Conservation (phyloP, 2,888 invertebrate species). For the Habroteleia sp. region DNA sequence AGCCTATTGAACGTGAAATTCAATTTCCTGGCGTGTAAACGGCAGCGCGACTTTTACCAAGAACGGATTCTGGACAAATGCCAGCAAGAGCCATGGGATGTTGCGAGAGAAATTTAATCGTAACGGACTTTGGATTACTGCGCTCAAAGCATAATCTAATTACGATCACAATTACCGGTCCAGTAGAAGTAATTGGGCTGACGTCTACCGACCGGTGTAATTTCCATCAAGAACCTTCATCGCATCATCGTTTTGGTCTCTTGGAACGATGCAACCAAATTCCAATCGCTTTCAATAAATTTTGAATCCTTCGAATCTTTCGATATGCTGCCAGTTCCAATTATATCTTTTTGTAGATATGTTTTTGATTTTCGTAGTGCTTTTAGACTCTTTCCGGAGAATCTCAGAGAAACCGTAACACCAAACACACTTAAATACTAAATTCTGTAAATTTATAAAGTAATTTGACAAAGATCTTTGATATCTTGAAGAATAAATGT, state of each 20-base stretch:
- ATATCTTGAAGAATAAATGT: no score
- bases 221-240: conserved; percentile 66
- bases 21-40: conserved; percentile 67
- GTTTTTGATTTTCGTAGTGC: no score
- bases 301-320: conserved; percentile 40
- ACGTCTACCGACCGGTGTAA: conserved; percentile 67
- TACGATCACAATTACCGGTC: conserved; percentile 68
- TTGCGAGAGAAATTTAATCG: conserved; percentile 69
- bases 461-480: no score
- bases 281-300: conserved; percentile 62
- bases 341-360: conserved; percentile 9
- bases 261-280: conserved; percentile 52
- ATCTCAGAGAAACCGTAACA: no score
- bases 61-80: conserved; percentile 67
- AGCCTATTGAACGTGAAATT: conserved; percentile 67
- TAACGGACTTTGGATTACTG: conserved; percentile 66
- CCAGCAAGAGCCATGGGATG: conserved; percentile 67
- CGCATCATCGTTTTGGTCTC: conserved; percentile 63
- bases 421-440: no score
- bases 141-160: conserved; percentile 67
- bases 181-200: conserved; percentile 68
- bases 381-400: no score
- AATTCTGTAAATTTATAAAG: no score
- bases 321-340: conserved; percentile 6
- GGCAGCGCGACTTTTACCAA: conserved; percentile 67